These are phyloP conservation scores for Leptopterna dolabrata DNA, from an alignment of 2,888 invertebrate species.

Conservation along the genomic window DNA sequence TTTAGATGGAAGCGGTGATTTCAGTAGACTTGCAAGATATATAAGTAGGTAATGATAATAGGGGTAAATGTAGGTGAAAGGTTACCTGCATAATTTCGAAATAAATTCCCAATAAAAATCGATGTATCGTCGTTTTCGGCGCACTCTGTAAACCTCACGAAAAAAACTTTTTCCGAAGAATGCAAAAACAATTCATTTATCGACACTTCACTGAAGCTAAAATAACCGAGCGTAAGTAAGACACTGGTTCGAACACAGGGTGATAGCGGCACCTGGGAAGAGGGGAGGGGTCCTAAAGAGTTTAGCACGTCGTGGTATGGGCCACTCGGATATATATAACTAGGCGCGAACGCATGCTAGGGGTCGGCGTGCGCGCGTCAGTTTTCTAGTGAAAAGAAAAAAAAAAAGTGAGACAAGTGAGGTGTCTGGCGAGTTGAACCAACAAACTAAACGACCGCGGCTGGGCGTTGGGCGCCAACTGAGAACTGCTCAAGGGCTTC, in stretches of 20 bases:
- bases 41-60: neutral
- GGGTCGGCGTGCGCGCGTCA: neutral
- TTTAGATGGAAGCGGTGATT: neutral
- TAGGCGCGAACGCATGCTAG: slow-evolving; percentile 26
- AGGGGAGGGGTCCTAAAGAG: neutral
- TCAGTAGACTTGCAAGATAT: neutral
- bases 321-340: neutral
- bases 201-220: slow-evolving; percentile 16
- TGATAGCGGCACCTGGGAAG: slow-evolving; percentile 7
- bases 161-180: neutral
- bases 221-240: neutral
- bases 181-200: slow-evolving; percentile 26
- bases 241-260: slow-evolving; percentile 25
- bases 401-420: neutral
- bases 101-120: slow-evolving; percentile 25
- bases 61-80: neutral
- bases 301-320: neutral
- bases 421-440: slow-evolving; percentile 9
- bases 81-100: slow-evolving; percentile 33
- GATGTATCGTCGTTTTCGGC: slow-evolving; percentile 16
- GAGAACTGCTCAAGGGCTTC: slow-evolving; percentile 22
- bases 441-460: slow-evolving; percentile 32
- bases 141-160: neutral
- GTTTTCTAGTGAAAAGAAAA: neutral
- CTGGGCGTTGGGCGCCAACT: slow-evolving; percentile 37